These are phyloP conservation scores for Lasius platythorax DNA, from an alignment of 2,888 invertebrate genomes.

Conservation along the genomic window DNA sequence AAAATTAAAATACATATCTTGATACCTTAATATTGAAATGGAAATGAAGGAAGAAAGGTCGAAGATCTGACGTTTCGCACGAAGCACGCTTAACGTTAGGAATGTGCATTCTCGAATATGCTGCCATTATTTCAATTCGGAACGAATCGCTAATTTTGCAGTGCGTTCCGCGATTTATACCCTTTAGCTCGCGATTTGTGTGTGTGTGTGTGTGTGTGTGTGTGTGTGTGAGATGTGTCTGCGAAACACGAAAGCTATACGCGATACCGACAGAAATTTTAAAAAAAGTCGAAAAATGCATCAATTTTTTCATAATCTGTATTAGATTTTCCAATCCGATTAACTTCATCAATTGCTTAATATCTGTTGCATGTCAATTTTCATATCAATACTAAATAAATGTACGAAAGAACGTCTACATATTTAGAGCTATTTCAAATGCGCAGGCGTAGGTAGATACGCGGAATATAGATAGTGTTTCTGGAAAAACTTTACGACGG, in stretches of 20 bases:
- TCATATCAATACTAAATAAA: background rate
- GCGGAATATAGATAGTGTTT: background rate
- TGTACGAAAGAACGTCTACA: background rate
- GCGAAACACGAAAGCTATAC: constrained; percentile 30
- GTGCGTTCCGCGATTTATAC: constrained; percentile 58
- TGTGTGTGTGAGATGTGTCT: background rate
- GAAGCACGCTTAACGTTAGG: constrained; percentile 32
- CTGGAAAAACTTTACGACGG: background rate
- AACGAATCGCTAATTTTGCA: constrained; percentile 69
- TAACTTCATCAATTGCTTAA: background rate
- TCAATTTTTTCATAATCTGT: constrained; percentile 16
- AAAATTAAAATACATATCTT: background rate
- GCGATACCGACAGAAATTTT: background rate
- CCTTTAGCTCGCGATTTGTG: constrained; percentile 55
- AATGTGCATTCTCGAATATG: constrained; percentile 49
- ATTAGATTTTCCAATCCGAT: background rate
- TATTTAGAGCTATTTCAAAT: background rate
- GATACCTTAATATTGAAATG: constrained; percentile 14
- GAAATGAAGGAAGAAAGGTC: constrained; percentile 5
- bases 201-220: background rate
- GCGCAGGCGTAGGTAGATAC: background rate
- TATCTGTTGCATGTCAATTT: background rate
- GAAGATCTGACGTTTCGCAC: constrained; percentile 31
- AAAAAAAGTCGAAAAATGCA: constrained; percentile 7
- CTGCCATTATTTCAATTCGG: constrained; percentile 64